Evolutionary conservation across 2,797 vertebrate genomes (phyloP).

Genomic region (Dendrocincla fuliginosa): DNA sequence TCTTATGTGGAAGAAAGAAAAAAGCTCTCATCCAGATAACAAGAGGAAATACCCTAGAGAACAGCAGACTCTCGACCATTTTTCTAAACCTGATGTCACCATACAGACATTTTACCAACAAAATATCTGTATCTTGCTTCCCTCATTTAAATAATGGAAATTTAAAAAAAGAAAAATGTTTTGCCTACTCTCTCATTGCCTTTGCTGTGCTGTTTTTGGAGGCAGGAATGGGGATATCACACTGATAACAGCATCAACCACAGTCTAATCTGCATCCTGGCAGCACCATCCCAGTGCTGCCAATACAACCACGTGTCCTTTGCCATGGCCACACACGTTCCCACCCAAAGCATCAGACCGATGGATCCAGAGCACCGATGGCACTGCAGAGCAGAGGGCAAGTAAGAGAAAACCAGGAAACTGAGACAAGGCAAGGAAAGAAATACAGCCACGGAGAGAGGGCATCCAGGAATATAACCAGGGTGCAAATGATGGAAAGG

Average conservation of each 20-base stretch:
- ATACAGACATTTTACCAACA: not conserved
- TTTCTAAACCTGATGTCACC: not conserved
- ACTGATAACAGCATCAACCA: not conserved
- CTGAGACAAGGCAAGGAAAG: not conserved
- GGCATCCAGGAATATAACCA: not conserved
- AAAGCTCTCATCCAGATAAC: not conserved
- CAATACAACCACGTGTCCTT: fast-evolving
- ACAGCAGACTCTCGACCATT: not conserved
- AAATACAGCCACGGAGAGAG: not conserved
- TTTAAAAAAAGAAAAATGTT: not conserved
- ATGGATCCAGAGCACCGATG: not conserved
- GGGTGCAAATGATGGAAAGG: not conserved
- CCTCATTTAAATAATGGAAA: not conserved
- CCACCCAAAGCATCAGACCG: not conserved
- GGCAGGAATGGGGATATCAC: not conserved
- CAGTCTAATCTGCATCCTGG: not conserved
- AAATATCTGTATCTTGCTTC: not conserved
- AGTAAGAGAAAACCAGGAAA: not conserved
- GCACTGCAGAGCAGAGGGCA: not conserved
- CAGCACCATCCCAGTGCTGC: not conserved
- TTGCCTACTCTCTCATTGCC: not conserved
- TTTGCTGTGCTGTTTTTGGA: not conserved
- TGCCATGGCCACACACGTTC: not conserved
- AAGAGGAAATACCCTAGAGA: not conserved
- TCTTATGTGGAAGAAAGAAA: not conserved